phyloP scores from a whole-genome alignment of 2,797 vertebrate species.

The Monodelphis domestica region DNA sequence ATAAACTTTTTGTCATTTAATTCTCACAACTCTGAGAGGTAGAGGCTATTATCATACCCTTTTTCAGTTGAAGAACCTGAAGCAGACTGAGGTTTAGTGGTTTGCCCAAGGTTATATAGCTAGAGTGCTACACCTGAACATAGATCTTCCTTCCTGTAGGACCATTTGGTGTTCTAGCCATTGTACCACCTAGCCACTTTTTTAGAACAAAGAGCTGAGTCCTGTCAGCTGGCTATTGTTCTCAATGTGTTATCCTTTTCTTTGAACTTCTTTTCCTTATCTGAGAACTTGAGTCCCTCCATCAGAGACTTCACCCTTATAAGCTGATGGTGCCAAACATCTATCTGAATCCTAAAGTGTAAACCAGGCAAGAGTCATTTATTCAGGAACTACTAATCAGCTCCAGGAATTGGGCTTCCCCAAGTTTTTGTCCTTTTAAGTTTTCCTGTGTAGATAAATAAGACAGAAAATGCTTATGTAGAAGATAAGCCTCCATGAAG shows the following conservation, averaged over 20 bases:
- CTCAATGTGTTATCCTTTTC: background rate
- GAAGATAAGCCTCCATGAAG: background rate
- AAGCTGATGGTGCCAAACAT: background rate
- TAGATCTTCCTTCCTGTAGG: background rate
- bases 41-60: background rate
- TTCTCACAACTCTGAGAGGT: background rate
- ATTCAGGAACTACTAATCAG: background rate
- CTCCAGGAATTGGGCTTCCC: background rate
- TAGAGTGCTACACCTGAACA: background rate
- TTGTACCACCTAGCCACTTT: background rate
- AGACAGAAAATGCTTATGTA: background rate
- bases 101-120: background rate
- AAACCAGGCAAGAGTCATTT: background rate
- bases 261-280: background rate
- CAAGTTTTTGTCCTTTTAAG: background rate
- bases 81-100: background rate
- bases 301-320: background rate
- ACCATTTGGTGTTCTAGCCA: background rate
- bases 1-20: background rate
- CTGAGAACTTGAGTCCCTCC: background rate
- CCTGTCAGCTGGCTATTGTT: background rate
- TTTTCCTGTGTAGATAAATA: background rate
- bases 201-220: background rate
- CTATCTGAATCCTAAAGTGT: background rate
- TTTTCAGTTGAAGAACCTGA: background rate